A percentile compares a stretch with the other conserved stretches of the same genome.
phyloP scores from a whole-genome alignment of 2,113 vertebrate species.

The Cacatua alba region DNA sequence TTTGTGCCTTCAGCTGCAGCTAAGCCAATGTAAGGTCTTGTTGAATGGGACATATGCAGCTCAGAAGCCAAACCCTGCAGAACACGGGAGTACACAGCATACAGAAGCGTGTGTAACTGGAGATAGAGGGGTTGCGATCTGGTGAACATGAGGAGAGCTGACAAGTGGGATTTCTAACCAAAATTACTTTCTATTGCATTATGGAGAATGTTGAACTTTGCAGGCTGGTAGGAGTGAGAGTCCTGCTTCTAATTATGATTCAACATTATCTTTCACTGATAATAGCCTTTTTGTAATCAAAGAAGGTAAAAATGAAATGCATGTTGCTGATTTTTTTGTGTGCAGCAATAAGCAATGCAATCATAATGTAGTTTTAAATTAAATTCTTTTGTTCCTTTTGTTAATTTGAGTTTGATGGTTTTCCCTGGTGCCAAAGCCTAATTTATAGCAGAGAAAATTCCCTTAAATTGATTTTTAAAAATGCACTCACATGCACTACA shows the following conservation, averaged over 20 bases:
- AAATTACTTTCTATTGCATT: neutral
- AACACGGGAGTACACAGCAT: neutral
- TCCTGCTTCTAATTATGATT: constrained; percentile 36
- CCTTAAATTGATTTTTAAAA: constrained; percentile 55
- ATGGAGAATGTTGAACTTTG: neutral
- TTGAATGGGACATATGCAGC: neutral
- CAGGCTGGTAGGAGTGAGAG: neutral
- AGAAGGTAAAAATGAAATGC: constrained; percentile 23
- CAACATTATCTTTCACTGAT: constrained; percentile 20
- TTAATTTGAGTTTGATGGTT: constrained; percentile 57
- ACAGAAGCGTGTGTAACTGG: fast-evolving
- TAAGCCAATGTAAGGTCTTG: fast-evolving
- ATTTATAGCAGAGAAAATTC: constrained; percentile 49
- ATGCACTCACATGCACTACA: neutral
- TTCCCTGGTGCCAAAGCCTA: constrained; percentile 19
- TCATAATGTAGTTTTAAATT: constrained; percentile 35
- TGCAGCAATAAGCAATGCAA: constrained; percentile 1
- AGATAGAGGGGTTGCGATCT: neutral
- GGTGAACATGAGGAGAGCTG: neutral
- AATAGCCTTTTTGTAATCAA: constrained; percentile 51
- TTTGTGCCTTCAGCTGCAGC: neutral
- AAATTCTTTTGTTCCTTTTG: constrained; percentile 54
- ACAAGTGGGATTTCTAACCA: neutral
- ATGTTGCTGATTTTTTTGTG: neutral
- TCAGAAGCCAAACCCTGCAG: neutral